Conservation (phyloP, 2,888 invertebrate genomes). For the Choristoneura rosaceana region DNA sequence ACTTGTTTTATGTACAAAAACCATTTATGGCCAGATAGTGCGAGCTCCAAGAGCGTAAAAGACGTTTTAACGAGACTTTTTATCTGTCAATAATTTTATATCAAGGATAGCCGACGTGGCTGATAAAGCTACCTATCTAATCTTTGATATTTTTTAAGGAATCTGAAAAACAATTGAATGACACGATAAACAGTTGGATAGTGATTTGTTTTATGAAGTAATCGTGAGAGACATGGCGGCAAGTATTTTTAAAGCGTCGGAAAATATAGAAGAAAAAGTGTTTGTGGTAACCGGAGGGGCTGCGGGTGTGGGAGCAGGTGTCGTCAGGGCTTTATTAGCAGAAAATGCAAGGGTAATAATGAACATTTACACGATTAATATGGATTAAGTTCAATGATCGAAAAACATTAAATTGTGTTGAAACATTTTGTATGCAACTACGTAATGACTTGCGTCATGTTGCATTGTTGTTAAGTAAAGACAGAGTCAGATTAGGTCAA, state of each 20-base stretch:
- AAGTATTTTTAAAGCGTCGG: constrained; percentile 13
- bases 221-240: constrained; percentile 20
- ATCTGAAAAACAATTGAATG: constrained; percentile 18
- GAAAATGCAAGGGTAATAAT: constrained; percentile 72
- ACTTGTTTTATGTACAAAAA: constrained; percentile 11
- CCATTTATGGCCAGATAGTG: constrained; percentile 28
- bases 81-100: constrained; percentile 27
- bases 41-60: constrained; percentile 13
- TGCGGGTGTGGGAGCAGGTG: constrained; percentile 71
- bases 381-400: not conserved
- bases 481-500: not conserved
- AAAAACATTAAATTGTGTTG: not conserved
- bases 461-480: not conserved
- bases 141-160: constrained; percentile 1
- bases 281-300: constrained; percentile 76
- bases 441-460: not conserved
- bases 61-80: constrained; percentile 32
- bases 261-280: constrained; percentile 67
- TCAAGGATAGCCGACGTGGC: not conserved
- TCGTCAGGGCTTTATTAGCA: constrained; percentile 62
- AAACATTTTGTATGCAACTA: not conserved
- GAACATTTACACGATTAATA: not conserved
- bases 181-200: not conserved
- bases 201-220: constrained; percentile 15
- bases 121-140: constrained; percentile 16